Conservation (phyloP, 2,888 invertebrate species). For the Celastrina argiolus region DNA sequence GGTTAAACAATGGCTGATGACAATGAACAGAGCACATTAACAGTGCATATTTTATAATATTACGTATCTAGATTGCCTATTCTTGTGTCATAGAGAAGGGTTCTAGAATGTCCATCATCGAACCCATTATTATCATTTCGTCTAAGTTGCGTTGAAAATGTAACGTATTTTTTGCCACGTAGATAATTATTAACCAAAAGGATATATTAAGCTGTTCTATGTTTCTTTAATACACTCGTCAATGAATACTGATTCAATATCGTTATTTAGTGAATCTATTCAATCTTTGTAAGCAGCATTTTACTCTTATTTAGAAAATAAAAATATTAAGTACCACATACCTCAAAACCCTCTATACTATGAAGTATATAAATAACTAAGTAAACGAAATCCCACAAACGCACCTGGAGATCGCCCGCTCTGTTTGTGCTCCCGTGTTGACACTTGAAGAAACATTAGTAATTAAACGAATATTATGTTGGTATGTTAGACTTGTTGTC, state of each 20-base stretch:
- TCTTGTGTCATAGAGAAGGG: not conserved
- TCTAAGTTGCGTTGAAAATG: no score
- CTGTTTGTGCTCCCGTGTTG: conserved; percentile 14
- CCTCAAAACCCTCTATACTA: not conserved
- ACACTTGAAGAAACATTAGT: conserved; percentile 17
- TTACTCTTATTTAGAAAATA: not conserved
- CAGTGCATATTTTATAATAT: not conserved
- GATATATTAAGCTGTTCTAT: no score
- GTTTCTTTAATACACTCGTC: no score
- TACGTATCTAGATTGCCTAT: not conserved
- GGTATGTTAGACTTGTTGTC: not conserved
- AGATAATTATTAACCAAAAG: no score
- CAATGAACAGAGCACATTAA: conserved; percentile 34
- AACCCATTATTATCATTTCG: no score
- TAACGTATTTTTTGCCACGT: no score
- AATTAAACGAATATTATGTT: conserved; percentile 1
- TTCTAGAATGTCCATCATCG: not conserved
- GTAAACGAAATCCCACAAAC: conserved; percentile 15
- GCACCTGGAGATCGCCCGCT: not conserved
- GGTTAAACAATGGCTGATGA: conserved; percentile 39
- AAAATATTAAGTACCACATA: no score
- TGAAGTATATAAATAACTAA: conserved; percentile 14
- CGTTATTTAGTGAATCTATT: no score
- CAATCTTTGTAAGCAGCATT: not conserved
- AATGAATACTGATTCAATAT: no score